A percentile compares a stretch with the other conserved stretches of the same genome.
Conservation (phyloP, 2,113 vertebrate genomes). For the Ardeotis arabs region DNA sequence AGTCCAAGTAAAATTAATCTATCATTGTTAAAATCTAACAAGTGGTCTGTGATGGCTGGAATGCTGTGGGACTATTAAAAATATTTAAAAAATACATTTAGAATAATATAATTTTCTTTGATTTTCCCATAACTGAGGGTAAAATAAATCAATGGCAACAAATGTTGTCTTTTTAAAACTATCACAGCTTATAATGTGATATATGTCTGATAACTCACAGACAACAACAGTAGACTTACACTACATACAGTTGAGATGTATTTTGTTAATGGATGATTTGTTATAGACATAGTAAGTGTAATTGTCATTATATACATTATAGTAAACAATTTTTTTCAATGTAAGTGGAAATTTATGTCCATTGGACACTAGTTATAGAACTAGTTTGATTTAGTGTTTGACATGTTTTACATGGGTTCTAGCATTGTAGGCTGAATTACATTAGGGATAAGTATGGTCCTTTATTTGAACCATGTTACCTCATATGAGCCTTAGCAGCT, state of each 20-base stretch:
- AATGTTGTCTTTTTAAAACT: not conserved
- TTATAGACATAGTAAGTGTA: not conserved
- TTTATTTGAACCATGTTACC: slow-evolving; percentile 17
- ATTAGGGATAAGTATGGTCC: not conserved
- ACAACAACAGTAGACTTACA: not conserved
- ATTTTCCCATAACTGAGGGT: not conserved
- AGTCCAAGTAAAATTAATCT: not conserved
- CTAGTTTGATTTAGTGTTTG: not conserved
- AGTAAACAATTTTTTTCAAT: not conserved
- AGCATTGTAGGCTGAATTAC: not conserved
- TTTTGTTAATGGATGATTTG: not conserved
- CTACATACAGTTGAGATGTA: not conserved
- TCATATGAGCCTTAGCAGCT: slow-evolving; percentile 7
- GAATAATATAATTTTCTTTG: not conserved
- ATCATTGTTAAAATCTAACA: not conserved
- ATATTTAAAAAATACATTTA: not conserved
- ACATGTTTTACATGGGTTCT: not conserved
- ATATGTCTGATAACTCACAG: not conserved
- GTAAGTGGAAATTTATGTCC: not conserved
- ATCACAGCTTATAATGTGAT: not conserved
- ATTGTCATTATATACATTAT: not conserved
- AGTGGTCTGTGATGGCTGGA: not conserved
- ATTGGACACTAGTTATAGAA: not conserved
- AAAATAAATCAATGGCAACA: not conserved
- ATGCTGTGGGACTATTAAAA: not conserved